Percentiles rank a stretch among this genome's conserved stretches.
Evolutionary conservation across 2,888 invertebrate genomes (phyloP).

Genomic region (Oscheius sp.): DNA sequence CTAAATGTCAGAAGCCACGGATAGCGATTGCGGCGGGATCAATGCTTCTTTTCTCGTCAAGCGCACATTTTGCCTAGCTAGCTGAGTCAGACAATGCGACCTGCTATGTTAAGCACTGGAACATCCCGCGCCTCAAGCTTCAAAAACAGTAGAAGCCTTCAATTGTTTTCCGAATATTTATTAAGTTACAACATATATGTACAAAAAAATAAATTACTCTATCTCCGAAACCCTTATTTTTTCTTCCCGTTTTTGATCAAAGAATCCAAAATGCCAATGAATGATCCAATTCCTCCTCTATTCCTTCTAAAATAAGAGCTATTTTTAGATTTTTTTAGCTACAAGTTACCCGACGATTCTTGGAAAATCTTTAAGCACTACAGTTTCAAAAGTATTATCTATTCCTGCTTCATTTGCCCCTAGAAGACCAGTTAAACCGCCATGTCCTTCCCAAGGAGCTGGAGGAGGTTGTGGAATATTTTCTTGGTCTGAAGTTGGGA

Average conservation of each 20-base stretch:
- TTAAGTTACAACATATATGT: conserved; percentile 8
- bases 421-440: conserved; percentile 51
- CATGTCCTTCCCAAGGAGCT: conserved; percentile 56
- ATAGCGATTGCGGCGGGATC: conserved; percentile 8
- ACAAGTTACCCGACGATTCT: conserved; percentile 30
- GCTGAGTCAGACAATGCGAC: conserved; percentile 23
- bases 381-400: conserved; percentile 58
- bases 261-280: conserved; percentile 23
- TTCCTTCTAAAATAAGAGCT: conserved; percentile 1
- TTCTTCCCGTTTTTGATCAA: conserved; percentile 22
- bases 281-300: conserved; percentile 16
- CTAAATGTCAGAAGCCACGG: conserved; percentile 16
- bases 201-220: conserved; percentile 12
- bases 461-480: conserved; percentile 41
- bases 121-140: conserved; percentile 6
- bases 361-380: conserved; percentile 50
- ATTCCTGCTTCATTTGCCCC: conserved; percentile 55
- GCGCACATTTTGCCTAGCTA: conserved; percentile 23
- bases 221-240: not conserved
- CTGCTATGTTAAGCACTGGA: conserved; percentile 25
- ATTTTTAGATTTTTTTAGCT: not conserved
- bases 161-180: not conserved
- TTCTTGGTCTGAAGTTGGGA: conserved; percentile 26
- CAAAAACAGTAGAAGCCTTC: no score
- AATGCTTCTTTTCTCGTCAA: conserved; percentile 15